phyloP scores from a whole-genome alignment of 2,888 invertebrate species.

The Drosophila villosipedis region DNA sequence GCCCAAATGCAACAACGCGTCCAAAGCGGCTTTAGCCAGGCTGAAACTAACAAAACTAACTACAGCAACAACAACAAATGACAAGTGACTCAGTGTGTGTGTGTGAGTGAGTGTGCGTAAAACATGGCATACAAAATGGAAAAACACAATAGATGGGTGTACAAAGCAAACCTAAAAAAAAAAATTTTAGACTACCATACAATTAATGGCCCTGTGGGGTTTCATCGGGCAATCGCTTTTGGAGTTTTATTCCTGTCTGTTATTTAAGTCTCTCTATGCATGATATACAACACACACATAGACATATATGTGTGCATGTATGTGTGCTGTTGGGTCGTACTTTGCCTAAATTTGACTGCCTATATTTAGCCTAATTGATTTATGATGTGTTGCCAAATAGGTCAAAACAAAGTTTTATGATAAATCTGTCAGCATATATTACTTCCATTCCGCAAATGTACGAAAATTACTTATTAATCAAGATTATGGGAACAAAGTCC shows the following conservation, averaged over 20 bases:
- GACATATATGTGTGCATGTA: background rate
- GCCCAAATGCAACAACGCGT: constrained; percentile 58
- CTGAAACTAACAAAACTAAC: constrained; percentile 67
- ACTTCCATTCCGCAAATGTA: background rate
- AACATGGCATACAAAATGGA: constrained; percentile 43
- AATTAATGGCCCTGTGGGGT: constrained; percentile 81
- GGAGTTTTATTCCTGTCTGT: constrained; percentile 39
- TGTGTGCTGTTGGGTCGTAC: background rate
- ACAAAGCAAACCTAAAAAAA: constrained; percentile 13
- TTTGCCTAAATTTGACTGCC: constrained; percentile 19
- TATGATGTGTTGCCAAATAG: constrained; percentile 10
- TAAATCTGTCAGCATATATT: background rate
- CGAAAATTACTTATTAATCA: background rate
- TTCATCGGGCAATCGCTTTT: constrained; percentile 65
- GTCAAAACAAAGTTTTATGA: background rate
- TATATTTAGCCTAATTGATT: constrained; percentile 20
- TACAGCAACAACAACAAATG: constrained; percentile 12
- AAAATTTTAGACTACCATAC: constrained; percentile 67
- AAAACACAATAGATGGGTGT: constrained; percentile 41
- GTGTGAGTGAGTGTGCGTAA: constrained; percentile 36
- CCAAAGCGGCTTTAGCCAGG: constrained; percentile 69
- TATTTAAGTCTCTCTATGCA: constrained; percentile 32
- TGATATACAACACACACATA: background rate
- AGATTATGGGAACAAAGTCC: background rate
- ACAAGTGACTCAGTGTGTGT: constrained; percentile 11